Percentiles rank a stretch among this genome's conserved stretches.
Conservation (phyloP, 2,888 invertebrate genomes). For the Tenthredo amoena region DNA sequence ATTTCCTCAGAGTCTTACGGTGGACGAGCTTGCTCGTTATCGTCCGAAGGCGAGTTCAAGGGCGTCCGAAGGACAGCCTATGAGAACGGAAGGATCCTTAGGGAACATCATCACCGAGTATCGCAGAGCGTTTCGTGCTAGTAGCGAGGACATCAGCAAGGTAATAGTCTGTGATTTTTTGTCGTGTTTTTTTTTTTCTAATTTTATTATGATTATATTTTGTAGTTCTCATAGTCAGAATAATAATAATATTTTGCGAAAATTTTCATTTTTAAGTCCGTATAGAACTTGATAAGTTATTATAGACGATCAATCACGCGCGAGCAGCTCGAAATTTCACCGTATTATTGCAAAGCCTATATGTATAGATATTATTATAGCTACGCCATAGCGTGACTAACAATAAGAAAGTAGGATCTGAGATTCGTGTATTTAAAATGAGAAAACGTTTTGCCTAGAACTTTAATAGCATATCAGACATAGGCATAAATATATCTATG, state of each 20-base stretch:
- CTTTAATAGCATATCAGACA: background rate
- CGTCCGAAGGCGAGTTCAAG: conserved; percentile 78
- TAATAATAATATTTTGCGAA: background rate
- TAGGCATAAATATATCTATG: background rate
- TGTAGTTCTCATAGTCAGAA: background rate
- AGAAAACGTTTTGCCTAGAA: conserved; percentile 8
- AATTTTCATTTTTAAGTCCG: background rate
- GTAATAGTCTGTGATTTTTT: background rate
- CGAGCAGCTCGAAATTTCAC: background rate
- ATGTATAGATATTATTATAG: background rate
- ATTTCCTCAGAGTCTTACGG: conserved; percentile 79
- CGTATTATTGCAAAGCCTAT: background rate
- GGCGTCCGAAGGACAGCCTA: conserved; percentile 73
- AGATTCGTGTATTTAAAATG: conserved; percentile 6
- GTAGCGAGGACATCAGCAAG: conserved; percentile 66
- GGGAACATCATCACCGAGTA: conserved; percentile 69
- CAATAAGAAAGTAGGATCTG: background rate
- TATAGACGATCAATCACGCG: background rate
- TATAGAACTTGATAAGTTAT: background rate
- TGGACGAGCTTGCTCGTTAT: conserved; percentile 79
- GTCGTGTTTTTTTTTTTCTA: background rate
- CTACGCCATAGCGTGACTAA: conserved; percentile 27
- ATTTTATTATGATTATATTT: background rate
- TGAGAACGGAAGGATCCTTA: conserved; percentile 57
- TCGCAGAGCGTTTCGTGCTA: conserved; percentile 69